Conservation (phyloP, 2,797 vertebrate genomes). For the Pantherophis vulpinus region DNA sequence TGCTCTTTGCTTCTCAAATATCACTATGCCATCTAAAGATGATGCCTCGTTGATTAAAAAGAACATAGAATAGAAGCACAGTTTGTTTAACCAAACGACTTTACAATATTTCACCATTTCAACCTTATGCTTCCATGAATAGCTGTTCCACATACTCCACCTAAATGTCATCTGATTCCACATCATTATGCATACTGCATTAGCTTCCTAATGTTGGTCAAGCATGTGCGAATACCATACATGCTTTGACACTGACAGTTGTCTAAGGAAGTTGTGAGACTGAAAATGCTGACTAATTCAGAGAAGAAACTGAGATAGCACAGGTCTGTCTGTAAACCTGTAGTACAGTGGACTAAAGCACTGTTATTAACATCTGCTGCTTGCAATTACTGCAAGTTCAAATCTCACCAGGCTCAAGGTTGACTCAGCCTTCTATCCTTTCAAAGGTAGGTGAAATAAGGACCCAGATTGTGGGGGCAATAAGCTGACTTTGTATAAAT, state of each 20-base stretch:
- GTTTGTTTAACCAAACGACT: background rate
- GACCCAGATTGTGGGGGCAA: too few relatives aligned
- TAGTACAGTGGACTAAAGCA: too few relatives aligned
- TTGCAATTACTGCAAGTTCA: too few relatives aligned
- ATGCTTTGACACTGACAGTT: background rate
- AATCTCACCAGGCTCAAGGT: too few relatives aligned
- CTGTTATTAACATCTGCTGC: too few relatives aligned
- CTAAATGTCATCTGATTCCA: background rate
- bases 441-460: too few relatives aligned
- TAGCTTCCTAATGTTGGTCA: background rate
- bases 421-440: too few relatives aligned
- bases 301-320: background rate
- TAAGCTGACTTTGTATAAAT: too few relatives aligned
- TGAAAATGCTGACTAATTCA: background rate
- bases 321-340: background rate
- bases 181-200: background rate
- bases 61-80: background rate
- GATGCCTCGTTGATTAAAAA: background rate
- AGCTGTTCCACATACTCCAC: background rate
- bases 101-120: background rate
- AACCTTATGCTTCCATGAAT: background rate
- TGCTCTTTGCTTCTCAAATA: constrained; percentile 30
- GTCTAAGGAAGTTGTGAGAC: background rate
- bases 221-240: background rate
- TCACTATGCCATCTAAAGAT: background rate